Base-by-base conservation (phyloP, 1,140 invertebrate species). In the Cherax destructor region DNA sequence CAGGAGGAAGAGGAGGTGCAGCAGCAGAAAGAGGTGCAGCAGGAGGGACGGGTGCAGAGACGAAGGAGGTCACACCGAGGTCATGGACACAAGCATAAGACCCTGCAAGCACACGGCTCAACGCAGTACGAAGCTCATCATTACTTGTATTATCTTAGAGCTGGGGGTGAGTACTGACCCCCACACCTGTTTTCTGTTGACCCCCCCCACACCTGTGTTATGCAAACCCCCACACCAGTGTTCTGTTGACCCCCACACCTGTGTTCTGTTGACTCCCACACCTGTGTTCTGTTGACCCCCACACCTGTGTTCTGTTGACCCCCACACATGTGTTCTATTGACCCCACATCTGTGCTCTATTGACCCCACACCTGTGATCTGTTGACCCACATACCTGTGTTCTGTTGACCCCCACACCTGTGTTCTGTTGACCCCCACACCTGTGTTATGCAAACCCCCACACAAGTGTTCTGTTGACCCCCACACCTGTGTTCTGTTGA, bases 31-130 rank as follows among this genome's bases (percentile, higher is more conserved):
- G 13, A n/a, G 13, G 11, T 16, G 16, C 13, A 30, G 69, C n/a
- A 24, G n/a, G 10, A 65, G 61, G n/a, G 11, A 6, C 7, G 11
- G 69, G n/a, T 24, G 24, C 6, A 30, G n/a, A 16, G 69, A n/a
- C 69, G 7, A 11, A n/a, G 79, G n/a, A 13, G 79, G 21, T 81
- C 79, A 10, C 79, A 81, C 79, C 79, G 49, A 47, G 52, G 79
- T 18, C n/a, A 81, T n/a, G 79, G 79, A 4, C 79, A 47, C 79
- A 81, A 81, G 52, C 79, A 81, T 10, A 52, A 81, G 21, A 81
- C 79, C 0, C n/a, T 74, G 3, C 79, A 81, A 59, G 18, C 79
- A n/a, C 79, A 56, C 49, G 56, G n/a, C 21, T 81, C 79, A 1
- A 52, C 21, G 50, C 79, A 81, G 30, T 81, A 81, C 50, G 79